These are phyloP conservation scores for Parambassis ranga DNA, from an alignment of 2,797 vertebrate genomes.

Conservation along the genomic window DNA sequence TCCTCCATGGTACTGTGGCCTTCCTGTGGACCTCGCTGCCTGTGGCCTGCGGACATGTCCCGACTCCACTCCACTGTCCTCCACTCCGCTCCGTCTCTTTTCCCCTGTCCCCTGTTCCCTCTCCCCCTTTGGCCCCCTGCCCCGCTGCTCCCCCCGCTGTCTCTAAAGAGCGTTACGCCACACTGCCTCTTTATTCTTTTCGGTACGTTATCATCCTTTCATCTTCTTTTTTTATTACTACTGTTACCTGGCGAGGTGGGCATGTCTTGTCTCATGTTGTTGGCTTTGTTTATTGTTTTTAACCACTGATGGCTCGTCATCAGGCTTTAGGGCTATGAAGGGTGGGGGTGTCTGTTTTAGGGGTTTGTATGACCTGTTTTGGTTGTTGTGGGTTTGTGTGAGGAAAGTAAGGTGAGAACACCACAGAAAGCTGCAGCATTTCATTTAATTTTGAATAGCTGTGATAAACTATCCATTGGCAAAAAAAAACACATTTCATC, in stretches of 20 bases:
- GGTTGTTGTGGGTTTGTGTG: constrained; percentile 73
- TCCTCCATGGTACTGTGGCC: constrained; percentile 95
- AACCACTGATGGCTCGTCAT: constrained; percentile 71
- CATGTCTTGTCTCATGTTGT: constrained; percentile 83
- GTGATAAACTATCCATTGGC: constrained; percentile 10
- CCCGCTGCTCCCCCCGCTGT: constrained; percentile 99
- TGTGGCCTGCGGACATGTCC: constrained; percentile 96
- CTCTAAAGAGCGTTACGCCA: constrained; percentile 99
- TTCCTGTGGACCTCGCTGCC: constrained; percentile 96
- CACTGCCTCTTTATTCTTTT: constrained; percentile 99
- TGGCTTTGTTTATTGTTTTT: constrained; percentile 69
- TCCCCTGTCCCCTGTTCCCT: constrained; percentile 95
- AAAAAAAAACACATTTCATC: constrained; percentile 33
- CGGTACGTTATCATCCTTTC: constrained; percentile 99
- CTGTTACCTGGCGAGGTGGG: constrained; percentile 79
- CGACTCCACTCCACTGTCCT: constrained; percentile 94
- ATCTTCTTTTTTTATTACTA: constrained; percentile 87
- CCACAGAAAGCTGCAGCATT: constrained; percentile 70
- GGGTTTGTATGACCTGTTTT: constrained; percentile 66
- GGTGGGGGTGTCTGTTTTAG: constrained; percentile 57
- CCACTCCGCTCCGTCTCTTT: constrained; percentile 89
- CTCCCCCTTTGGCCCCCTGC: constrained; percentile 90
- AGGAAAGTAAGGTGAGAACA: constrained; percentile 53
- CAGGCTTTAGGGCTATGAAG: constrained; percentile 62
- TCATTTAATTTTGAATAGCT: constrained; percentile 37